Percentiles rank a stretch among this genome's conserved stretches.
Evolutionary conservation across 2,888 invertebrate species (phyloP).

Genomic region (Drosophila tanythrix): DNA sequence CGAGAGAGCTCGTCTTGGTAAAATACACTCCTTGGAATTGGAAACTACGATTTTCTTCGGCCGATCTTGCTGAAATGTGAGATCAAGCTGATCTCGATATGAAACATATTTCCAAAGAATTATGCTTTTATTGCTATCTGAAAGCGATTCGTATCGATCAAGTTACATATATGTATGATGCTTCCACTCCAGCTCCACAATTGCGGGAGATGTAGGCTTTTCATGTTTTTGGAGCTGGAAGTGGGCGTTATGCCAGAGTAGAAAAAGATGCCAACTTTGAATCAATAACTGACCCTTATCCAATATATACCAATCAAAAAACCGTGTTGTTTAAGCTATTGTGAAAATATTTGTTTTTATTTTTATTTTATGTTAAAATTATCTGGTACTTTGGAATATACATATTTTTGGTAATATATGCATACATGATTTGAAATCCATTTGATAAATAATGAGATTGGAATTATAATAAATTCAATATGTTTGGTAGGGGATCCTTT

Average conservation of each 20-base stretch:
- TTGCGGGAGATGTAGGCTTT: no score
- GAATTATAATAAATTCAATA: constrained; percentile 46
- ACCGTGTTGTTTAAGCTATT: constrained; percentile 61
- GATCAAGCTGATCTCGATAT: not conserved
- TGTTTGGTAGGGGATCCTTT: constrained; percentile 24
- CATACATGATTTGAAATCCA: constrained; percentile 55
- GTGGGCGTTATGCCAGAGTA: no score
- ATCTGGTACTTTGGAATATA: constrained; percentile 67
- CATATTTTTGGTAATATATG: constrained; percentile 36
- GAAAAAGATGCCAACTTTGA: no score
- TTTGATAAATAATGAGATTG: constrained; percentile 51
- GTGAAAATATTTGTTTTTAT: constrained; percentile 68
- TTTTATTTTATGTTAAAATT: constrained; percentile 68
- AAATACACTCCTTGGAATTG: not conserved
- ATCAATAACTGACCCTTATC: no score
- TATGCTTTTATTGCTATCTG: not conserved
- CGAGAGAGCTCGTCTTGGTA: not conserved
- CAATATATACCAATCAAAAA: not conserved
- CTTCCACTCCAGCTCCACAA: not conserved
- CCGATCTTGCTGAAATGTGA: not conserved
- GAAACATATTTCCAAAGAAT: not conserved
- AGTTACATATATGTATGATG: not conserved
- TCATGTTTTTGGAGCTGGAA: no score
- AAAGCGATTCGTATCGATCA: not conserved
- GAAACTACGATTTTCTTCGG: not conserved